These are phyloP conservation scores for Prosapia bicincta DNA, from an alignment of 2,888 invertebrate species.

Conservation along the genomic window DNA sequence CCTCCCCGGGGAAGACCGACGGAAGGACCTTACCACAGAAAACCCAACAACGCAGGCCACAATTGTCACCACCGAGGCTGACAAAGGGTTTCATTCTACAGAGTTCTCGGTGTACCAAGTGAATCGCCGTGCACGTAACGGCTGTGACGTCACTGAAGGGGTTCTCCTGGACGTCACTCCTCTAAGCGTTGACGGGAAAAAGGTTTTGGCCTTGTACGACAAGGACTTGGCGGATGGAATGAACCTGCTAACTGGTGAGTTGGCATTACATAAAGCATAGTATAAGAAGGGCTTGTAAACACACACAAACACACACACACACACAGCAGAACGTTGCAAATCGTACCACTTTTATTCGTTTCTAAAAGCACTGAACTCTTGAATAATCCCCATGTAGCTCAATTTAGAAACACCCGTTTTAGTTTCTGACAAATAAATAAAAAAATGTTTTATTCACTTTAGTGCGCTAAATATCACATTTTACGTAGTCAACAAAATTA, in stretches of 20 bases:
- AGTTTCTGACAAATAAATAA: no score
- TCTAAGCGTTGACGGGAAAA: conserved; percentile 60
- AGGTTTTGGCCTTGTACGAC: conserved; percentile 67
- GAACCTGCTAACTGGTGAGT: conserved; percentile 67
- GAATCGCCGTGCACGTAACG: conserved; percentile 65
- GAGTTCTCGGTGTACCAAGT: conserved; percentile 60
- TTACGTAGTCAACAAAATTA: no score
- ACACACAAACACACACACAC: no score
- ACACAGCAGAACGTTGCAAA: no score
- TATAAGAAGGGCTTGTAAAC: no score
- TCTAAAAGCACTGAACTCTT: no score
- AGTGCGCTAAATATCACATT: no score
- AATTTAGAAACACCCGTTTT: no score
- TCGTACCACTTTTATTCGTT: no score
- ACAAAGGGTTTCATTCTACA: neutral
- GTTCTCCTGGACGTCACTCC: conserved; percentile 67
- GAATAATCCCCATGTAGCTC: no score
- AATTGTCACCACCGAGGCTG: neutral
- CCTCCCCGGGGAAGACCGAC: neutral
- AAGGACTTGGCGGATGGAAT: conserved; percentile 70
- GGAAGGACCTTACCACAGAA: conserved; percentile 8
- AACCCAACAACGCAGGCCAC: neutral
- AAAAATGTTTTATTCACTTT: no score
- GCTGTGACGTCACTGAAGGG: conserved; percentile 67
- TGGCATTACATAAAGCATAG: no score